Percentiles rank a stretch among this genome's conserved stretches.
Conservation (phyloP, 2,113 vertebrate genomes). For the Cacatua alba region DNA sequence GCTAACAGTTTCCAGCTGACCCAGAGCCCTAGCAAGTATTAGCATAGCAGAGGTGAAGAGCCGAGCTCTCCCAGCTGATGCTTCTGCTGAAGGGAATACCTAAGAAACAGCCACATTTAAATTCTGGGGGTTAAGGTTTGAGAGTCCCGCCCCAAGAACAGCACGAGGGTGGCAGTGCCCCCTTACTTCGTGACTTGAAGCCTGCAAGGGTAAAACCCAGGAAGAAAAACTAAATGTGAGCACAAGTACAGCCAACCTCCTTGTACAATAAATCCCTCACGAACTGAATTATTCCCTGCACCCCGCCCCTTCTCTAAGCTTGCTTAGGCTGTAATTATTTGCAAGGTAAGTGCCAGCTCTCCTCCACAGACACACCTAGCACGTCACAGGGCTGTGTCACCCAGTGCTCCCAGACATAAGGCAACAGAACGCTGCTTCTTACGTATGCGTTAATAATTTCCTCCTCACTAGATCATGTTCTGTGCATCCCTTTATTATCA, state of each 20-base stretch:
- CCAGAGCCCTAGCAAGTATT: rapidly evolving
- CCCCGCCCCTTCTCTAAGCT: background rate
- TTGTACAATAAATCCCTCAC: background rate
- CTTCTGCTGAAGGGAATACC: background rate
- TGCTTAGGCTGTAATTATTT: background rate
- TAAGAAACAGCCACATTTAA: background rate
- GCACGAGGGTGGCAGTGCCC: rapidly evolving
- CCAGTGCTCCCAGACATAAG: background rate
- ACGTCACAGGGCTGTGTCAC: background rate
- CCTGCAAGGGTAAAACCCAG: background rate
- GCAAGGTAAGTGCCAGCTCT: background rate
- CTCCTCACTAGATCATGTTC: background rate
- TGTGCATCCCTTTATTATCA: background rate
- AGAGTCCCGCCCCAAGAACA: background rate
- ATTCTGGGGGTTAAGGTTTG: background rate
- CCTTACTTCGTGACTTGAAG: background rate
- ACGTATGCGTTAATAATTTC: background rate
- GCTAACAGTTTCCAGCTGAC: background rate
- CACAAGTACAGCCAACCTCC: background rate
- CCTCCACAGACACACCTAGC: background rate
- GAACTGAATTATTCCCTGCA: background rate
- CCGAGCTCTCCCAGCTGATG: rapidly evolving
- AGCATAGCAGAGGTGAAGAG: background rate
- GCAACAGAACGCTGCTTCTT: background rate
- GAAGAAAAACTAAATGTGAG: background rate